Evolutionary conservation across 1,140 invertebrate genomes (phyloP).

Genomic region (Tribolium castaneum): DNA sequence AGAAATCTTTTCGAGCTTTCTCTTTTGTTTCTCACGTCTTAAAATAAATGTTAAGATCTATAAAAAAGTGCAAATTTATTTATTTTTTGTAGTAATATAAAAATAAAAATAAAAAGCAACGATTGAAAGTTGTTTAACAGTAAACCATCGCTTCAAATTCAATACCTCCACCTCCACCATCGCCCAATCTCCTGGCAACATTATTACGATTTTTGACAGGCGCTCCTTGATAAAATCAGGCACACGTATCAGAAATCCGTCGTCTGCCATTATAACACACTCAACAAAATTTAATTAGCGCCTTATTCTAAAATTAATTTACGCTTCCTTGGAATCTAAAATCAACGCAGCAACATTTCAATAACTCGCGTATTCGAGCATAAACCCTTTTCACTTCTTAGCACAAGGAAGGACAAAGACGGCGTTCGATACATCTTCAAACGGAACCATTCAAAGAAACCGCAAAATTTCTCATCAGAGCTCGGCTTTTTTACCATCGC

Average conservation of each 20-base stretch:
- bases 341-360: slow-evolving; percentile 33
- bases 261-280: slow-evolving; percentile 39
- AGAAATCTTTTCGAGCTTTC: no score
- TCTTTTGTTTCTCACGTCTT: no score
- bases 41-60: no score
- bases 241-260: slow-evolving; percentile 29
- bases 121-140: no score
- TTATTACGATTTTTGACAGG: not conserved
- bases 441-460: slow-evolving; percentile 58
- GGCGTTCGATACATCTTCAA: slow-evolving; percentile 55
- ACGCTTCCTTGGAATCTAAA: slow-evolving; percentile 34
- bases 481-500: slow-evolving; percentile 43
- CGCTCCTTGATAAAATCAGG: slow-evolving; percentile 4
- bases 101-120: no score
- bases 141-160: not conserved
- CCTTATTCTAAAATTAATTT: slow-evolving; percentile 42
- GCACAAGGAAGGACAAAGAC: slow-evolving; percentile 46
- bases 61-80: no score
- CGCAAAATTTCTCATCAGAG: slow-evolving; percentile 54
- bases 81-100: no score
- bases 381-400: slow-evolving; percentile 21
- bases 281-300: slow-evolving; percentile 41
- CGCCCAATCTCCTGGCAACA: not conserved
- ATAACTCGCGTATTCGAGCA: slow-evolving; percentile 31
- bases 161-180: not conserved